Base-by-base conservation (phyloP, 2,797 vertebrate species). In the Darevskia mixta region DNA sequence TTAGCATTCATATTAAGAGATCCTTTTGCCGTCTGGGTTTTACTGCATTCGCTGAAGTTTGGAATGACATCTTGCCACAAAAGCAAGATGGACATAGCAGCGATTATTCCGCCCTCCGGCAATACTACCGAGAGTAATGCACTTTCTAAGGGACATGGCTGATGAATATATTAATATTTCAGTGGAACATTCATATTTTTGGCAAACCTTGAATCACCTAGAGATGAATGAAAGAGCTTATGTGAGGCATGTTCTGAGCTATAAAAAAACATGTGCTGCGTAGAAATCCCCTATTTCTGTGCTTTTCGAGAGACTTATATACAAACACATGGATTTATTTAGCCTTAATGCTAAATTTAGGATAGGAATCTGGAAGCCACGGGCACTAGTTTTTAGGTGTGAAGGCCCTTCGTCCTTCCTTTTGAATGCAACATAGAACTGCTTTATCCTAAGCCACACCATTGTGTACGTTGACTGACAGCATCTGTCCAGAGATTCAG, bases 1-100 rank as follows among this genome's bases (percentile, higher is more conserved):
- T 88, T 79, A 78, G 81, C 81, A 83, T 69, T 88, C 87, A 49
- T 69, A 78, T 88, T 41, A 69, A 71, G 45, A 71, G 45, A 71
- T 18, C 49, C 18, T 27, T 82, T 79, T 29, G 66, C 76, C 58
- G 77, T 27, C 61, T 18, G 13, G 25, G 15, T 72, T 88, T 83
- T 45, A 43, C 13, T 4, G 45, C 38, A 72, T 43, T 41, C 72
- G 66, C 67, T 61, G 66, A 43, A 49, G 45, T 41, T 27, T 43
- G 43, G 64, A 83, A 38, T 58, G 81, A 69, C 75, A 79, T 45
- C 35, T 83, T 75, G 27, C 45, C 75, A 61, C 9, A 45, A 79
- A 83, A 79, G 82, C n/a, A 23, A 58, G 35, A 61, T 43, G 87
- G 82, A 83, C 81, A 61, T 15, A 71, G 61, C 75, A 43, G 29